phyloP scores from a whole-genome alignment of 2,888 invertebrate species.

The Chrysomela aeneicollis region DNA sequence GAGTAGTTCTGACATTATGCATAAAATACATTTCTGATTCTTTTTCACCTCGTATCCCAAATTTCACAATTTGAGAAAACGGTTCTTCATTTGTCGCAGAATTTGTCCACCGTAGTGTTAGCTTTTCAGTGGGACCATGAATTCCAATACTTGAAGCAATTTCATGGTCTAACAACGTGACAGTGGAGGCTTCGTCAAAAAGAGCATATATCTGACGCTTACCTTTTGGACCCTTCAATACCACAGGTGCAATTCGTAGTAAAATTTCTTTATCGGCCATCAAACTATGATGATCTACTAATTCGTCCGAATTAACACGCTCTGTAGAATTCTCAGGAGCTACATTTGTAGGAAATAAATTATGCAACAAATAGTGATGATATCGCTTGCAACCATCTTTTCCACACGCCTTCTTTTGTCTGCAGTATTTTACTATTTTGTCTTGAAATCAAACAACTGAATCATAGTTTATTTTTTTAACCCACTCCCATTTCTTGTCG shows the following conservation, averaged over 20 bases:
- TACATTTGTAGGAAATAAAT: neutral
- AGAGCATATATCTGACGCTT: neutral
- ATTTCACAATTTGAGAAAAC: neutral
- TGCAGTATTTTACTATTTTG: neutral
- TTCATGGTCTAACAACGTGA: neutral
- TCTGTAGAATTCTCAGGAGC: neutral
- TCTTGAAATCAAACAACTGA: neutral
- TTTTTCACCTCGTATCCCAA: neutral
- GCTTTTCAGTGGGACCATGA: neutral
- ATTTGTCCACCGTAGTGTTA: conserved; percentile 9
- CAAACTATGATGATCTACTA: neutral
- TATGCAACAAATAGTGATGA: neutral
- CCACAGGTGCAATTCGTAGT: conserved; percentile 3
- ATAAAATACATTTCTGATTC: neutral
- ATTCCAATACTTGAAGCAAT: neutral
- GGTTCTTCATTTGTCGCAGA: neutral
- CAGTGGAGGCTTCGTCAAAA: conserved; percentile 9
- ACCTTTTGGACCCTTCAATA: conserved; percentile 7
- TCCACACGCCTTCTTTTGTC: neutral
- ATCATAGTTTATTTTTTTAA: conserved; percentile 1
- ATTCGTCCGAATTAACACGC: neutral
- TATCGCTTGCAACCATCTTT: neutral
- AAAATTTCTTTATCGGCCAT: neutral
- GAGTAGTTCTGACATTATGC: neutral
- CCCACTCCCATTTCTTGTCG: conserved; percentile 6